Percentiles rank a stretch among this genome's conserved stretches.
Conservation (phyloP, 35 echinoderm and acorn worm species). For the Amphiura filiformis region DNA sequence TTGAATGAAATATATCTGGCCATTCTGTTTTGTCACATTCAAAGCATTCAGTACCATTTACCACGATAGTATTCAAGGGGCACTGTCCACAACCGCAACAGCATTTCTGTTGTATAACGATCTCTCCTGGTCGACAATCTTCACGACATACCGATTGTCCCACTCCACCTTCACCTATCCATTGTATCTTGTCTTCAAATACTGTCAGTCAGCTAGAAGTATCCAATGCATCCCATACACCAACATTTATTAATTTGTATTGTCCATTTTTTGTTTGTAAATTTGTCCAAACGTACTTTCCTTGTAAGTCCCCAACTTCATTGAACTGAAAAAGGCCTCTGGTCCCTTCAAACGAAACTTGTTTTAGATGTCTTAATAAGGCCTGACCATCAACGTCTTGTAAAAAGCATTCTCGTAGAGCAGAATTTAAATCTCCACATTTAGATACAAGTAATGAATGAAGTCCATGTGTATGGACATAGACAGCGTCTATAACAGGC, state of each 20-base stretch:
- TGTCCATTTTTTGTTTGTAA: neutral
- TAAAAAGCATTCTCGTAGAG: no score
- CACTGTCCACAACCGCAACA: slow-evolving; percentile 32
- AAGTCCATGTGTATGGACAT: slow-evolving; percentile 12
- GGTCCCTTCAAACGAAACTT: neutral
- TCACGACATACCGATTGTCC: neutral
- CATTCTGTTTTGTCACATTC: neutral
- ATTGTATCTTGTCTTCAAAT: neutral
- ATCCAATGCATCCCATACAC: slow-evolving; percentile 22
- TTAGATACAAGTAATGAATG: neutral
- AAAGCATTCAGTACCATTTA: neutral
- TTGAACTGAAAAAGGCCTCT: slow-evolving; percentile 13
- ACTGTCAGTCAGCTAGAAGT: neutral
- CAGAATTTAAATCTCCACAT: neutral
- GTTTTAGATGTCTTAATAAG: slow-evolving; percentile 10
- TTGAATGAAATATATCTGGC: neutral
- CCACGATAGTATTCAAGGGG: neutral
- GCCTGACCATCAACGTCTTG: neutral
- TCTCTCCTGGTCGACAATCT: neutral
- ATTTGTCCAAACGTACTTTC: slow-evolving; percentile 28
- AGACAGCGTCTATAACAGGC: slow-evolving; percentile 24
- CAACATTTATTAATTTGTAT: neutral
- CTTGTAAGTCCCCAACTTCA: neutral
- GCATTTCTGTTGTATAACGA: slow-evolving; percentile 9
- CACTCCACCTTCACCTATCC: neutral